Evolutionary conservation across 2,113 vertebrate genomes (phyloP).

Genomic region (Hipposideros armiger): DNA sequence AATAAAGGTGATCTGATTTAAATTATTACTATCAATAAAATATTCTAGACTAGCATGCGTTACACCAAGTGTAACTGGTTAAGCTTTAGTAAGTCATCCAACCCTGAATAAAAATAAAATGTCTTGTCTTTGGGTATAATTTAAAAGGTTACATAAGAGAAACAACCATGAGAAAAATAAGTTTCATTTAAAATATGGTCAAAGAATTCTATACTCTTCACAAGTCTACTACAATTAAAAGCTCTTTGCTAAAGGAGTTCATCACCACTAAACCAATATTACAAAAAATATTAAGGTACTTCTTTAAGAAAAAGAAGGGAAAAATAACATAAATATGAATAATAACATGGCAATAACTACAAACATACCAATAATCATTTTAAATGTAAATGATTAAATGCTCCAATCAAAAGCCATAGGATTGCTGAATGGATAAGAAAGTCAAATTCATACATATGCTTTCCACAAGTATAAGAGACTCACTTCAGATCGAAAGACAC

Average conservation of each 20-base stretch:
- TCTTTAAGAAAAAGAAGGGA: too few species aligned
- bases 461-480: too few species aligned
- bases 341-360: too few species aligned
- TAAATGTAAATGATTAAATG: too few species aligned
- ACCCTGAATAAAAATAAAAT: not conserved
- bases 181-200: not conserved
- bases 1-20: not conserved
- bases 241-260: not conserved
- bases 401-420: too few species aligned
- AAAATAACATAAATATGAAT: too few species aligned
- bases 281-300: too few species aligned
- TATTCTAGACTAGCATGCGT: not conserved
- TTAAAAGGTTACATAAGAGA: conserved; percentile 13
- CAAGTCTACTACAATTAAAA: not conserved
- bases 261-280: too few species aligned
- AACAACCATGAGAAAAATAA: not conserved
- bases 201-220: not conserved
- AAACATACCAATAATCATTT: too few species aligned
- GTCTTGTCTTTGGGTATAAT: not conserved
- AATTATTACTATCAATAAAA: not conserved
- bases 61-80: not conserved
- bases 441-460: too few species aligned
- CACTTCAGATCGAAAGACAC: too few species aligned
- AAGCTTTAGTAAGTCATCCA: not conserved
- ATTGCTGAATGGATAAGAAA: too few species aligned